Base-by-base conservation (phyloP, 2,888 invertebrate species). In the Ectemnius lituratus region DNA sequence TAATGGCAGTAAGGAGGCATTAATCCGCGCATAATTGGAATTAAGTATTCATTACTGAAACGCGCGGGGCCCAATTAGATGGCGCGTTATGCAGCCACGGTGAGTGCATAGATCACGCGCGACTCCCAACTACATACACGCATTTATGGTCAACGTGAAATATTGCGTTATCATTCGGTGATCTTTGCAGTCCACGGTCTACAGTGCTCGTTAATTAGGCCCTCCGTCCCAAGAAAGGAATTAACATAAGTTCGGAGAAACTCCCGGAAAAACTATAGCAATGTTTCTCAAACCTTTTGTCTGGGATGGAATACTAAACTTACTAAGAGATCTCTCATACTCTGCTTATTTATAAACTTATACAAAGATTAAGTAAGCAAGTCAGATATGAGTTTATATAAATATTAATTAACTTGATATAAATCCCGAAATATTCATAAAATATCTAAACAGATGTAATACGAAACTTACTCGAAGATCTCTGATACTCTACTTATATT, bases 21-120 rank as follows among this genome's bases (percentile, higher is more conserved):
- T 37, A 37, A 37, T 37, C 37, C 37, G 37, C 37, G 37, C 37
- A 37, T 37, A 37, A 37, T 37, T 37, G 37, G 16, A 52, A 52
- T 52, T 52, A 16, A 52, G 52, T 16, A 52, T 52, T 52, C 52
- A 52, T 16, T 52, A 16, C n/a, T 52, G 52, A 52, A 52, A 52
- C 37, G 16, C 52, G 52, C 52, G 11, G 14, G 52, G 16, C 52
- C 52, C 52, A 52, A 52, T 52, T 52, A 52, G 52, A 16, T 4
- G n/a, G 52, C 52, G 52, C 37, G 37, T 37, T 52, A 14, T 16
- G 52, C 52, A 52, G 52, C 37, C 4, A 52, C 8, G 5, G 52
- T 13, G 52, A 52, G 52, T 52, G 52, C n/a, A 14, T 52, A 52
- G 16, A 52, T 52, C 52, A 52, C n/a, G 3, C n/a, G 52, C 16